Conservation (phyloP, 1,140 invertebrate species). For the Caenorhabditis brenneri region DNA sequence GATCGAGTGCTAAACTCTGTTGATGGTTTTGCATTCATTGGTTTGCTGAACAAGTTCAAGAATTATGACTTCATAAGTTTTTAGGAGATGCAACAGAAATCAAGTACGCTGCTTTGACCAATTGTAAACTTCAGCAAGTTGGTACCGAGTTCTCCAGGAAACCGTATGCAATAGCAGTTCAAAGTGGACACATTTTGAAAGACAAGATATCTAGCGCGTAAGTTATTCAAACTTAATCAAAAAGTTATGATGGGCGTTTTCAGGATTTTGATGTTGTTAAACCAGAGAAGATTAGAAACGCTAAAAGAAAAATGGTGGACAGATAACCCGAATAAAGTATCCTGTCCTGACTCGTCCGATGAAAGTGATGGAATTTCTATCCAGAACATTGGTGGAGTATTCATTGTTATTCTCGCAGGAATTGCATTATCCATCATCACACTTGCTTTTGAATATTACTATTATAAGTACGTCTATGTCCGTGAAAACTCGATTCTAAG, state of each 20-base stretch:
- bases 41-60: slow-evolving; percentile 69
- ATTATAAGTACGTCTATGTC: slow-evolving; percentile 77
- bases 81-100: slow-evolving; percentile 88
- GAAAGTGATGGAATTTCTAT: slow-evolving; percentile 95
- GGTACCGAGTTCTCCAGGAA: slow-evolving; percentile 96
- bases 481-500: too few relatives aligned
- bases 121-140: slow-evolving; percentile 86
- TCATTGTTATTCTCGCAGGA: slow-evolving; percentile 92
- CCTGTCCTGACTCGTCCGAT: slow-evolving; percentile 86
- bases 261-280: slow-evolving; percentile 88
- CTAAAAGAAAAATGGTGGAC: slow-evolving; percentile 96
- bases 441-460: slow-evolving; percentile 91
- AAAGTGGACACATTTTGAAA: slow-evolving; percentile 86
- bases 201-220: slow-evolving; percentile 73
- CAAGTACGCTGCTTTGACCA: slow-evolving; percentile 83
- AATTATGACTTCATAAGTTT: slow-evolving; percentile 34
- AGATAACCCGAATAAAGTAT: slow-evolving; percentile 78
- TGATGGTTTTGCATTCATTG: slow-evolving; percentile 90
- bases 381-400: slow-evolving; percentile 94
- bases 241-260: slow-evolving; percentile 56
- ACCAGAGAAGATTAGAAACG: slow-evolving; percentile 87
- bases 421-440: slow-evolving; percentile 88
- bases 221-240: slow-evolving; percentile 72
- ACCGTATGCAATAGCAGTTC: slow-evolving; percentile 92
- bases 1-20: slow-evolving; percentile 80